Evolutionary conservation across 1,140 invertebrate species (phyloP), one percentile per base, ranked within the genome.

Genomic region (Sarcophaga peregrina): DNA sequence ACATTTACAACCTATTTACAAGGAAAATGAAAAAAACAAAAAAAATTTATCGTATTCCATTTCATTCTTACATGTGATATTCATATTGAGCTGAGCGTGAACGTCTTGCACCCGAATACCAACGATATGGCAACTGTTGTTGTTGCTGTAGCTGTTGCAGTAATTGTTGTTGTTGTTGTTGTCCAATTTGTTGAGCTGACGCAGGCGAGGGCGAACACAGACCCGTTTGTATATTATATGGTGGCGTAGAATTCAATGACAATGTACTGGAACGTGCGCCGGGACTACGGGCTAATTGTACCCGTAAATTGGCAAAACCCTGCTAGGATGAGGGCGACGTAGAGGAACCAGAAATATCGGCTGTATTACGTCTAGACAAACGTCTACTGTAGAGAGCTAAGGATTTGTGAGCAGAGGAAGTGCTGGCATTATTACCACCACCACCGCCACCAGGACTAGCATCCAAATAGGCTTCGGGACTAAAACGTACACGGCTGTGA

Each of bases 401-500:
- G 10, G 83, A 74, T 15, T 80, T 76, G 58, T 72, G 81, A 74
- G 76, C 82, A n/a, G 52, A 25, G 8, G 47, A 72, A 8, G 62
- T 20, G 25, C 46, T 80, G 8, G 52, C 8, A 25, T 46, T 50
- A 17, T 3, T 37, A 4, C 78, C 75, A 68, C 5, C 47, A 15
- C 72, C 17, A 73, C 58, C 85, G 82, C 54, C 76, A 15, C 62
- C 83, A 73, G 82, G 68, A 68, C 78, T 86, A 83, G 86, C 85
- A 82, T 92, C 92, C 20, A 91, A 84, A 87, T 94, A 93, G 0
- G 94, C 94, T 10, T 95, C 93, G 0, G 96, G 96, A 58, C 95
- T 96, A 90, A 97, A 97, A 1, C 96, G 92, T 3, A 97, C 95
- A 8, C 95, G 91, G 54, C 93, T 93, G 80, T 93, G 93, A 46